Base-by-base conservation (phyloP, 2,113 vertebrate species). In the Cariama cristata region DNA sequence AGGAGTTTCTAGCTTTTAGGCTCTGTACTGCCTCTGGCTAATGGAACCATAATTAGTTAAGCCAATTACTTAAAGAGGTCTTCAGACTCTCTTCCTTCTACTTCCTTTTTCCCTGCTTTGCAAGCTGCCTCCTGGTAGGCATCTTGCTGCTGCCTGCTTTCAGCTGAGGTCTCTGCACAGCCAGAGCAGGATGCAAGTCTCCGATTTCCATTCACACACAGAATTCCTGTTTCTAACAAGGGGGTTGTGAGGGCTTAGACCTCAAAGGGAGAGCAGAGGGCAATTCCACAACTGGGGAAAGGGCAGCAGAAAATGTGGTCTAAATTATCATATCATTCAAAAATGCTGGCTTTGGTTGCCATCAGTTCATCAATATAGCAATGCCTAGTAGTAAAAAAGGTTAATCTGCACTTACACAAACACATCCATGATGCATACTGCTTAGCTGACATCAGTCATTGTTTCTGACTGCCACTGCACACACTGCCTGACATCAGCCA, bases 281-380 rank as follows among this genome's bases (percentile, higher is more conserved):
- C 73, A 95, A 45, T 71, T 94, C 92, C 60, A 79, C 52, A 66
- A 87, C 32, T 73, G 30, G 45, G 32, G 52, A 90, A 91, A 95
- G 74, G 40, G 77, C 74, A 94, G 62, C 62, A 85, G 49, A 72
- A 96, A 96, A 95, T 90, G 45, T 93, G 96, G 44, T 87, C 69
- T 94, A 73, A 93, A 95, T 97, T 96, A 91, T 28, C 71, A 63
- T 23, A 58, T 72, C 60, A 66, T 87, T 94, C 66, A 27, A 79
- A 82, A 96, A 73, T 1, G 2, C 14, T 93, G 69, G 58, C 35
- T 91, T 91, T 91, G 30, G 47, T 53, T 91, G 68, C 66, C 2
- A 0, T 71, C 83, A 79, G 68, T 53, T 91, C 72, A 73, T 85
- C 45, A 75, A 42, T 73, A 63, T 14, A 86, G 33, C 26, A 45